A percentile compares a stretch with the other conserved stretches of the same genome.
phyloP scores from a whole-genome alignment of 2,888 invertebrate species.

The Odontomyia ornata region DNA sequence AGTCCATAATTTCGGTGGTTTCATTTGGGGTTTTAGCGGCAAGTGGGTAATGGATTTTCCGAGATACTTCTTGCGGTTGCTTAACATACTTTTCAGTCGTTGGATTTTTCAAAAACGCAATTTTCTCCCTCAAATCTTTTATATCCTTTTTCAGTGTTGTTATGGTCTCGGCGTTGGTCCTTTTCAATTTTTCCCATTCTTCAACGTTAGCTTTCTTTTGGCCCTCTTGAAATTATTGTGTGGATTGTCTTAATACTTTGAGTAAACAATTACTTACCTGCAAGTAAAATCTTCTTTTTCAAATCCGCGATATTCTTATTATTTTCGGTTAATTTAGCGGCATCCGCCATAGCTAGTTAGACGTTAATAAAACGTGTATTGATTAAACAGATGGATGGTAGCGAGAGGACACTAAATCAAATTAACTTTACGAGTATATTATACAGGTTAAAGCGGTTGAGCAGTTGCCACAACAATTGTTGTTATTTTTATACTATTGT shows the following conservation, averaged over 20 bases:
- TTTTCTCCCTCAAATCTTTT: constrained; percentile 70
- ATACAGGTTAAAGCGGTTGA: too few species aligned
- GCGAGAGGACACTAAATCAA: too few species aligned
- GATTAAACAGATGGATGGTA: constrained; percentile 3
- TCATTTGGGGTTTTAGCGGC: constrained; percentile 66
- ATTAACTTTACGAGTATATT: too few species aligned
- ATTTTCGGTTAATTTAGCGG: constrained; percentile 59
- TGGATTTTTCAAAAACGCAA: constrained; percentile 63
- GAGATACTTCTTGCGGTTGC: constrained; percentile 56
- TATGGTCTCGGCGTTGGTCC: constrained; percentile 76
- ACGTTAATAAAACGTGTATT: background rate
- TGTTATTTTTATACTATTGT: too few species aligned
- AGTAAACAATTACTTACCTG: constrained; percentile 68
- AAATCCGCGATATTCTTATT: constrained; percentile 84
- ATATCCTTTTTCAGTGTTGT: constrained; percentile 77
- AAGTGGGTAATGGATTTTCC: constrained; percentile 62
- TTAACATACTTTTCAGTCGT: constrained; percentile 59
- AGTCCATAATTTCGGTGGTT: constrained; percentile 69
- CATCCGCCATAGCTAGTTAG: constrained; percentile 53
- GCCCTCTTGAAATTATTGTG: constrained; percentile 70
- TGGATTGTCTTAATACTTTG: background rate
- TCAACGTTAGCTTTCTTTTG: constrained; percentile 85
- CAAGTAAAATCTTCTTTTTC: constrained; percentile 85
- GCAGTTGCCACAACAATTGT: too few species aligned
- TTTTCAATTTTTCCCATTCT: constrained; percentile 79